phyloP scores from a whole-genome alignment of 2,888 invertebrate genomes.

The Lydus trimaculatus region DNA sequence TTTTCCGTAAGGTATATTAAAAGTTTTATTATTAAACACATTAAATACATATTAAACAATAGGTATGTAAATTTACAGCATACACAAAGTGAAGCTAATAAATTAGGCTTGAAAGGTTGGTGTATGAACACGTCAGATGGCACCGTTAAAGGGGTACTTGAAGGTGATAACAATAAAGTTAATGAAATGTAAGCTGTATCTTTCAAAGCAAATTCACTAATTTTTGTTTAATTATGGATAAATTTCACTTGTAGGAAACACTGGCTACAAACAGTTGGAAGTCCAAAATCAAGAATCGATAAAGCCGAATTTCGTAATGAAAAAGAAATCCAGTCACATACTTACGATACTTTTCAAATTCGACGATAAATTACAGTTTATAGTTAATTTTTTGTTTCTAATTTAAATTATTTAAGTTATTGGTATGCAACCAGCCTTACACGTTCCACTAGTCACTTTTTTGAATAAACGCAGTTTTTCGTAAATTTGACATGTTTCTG shows the following conservation, averaged over 20 bases:
- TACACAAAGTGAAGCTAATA: slow-evolving; percentile 70
- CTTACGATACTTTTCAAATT: slow-evolving; percentile 42
- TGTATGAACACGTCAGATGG: slow-evolving; percentile 74
- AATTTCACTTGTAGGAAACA: slow-evolving; percentile 60
- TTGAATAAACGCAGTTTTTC: background rate
- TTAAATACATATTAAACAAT: background rate
- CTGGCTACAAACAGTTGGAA: slow-evolving; percentile 73
- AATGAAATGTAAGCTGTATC: slow-evolving; percentile 66
- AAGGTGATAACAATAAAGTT: slow-evolving; percentile 69
- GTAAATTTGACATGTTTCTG: too few species aligned
- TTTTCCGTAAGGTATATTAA: slow-evolving; percentile 67
- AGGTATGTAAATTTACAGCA: slow-evolving; percentile 60
- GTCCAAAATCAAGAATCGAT: slow-evolving; percentile 77
- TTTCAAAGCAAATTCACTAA: slow-evolving; percentile 2
- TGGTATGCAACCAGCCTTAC: background rate
- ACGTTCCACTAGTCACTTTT: background rate
- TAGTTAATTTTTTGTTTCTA: too few species aligned
- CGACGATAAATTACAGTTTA: slow-evolving; percentile 40
- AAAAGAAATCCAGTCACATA: slow-evolving; percentile 62
- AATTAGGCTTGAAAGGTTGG: slow-evolving; percentile 73
- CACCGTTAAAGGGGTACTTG: slow-evolving; percentile 72
- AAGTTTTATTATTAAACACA: background rate
- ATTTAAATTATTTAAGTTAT: background rate
- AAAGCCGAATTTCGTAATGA: slow-evolving; percentile 75
- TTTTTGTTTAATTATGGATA: slow-evolving; percentile 1